Percentiles rank a stretch among this genome's conserved stretches.
Evolutionary conservation across 1,140 invertebrate species (phyloP).

Genomic region (Antheraea mylitta): DNA sequence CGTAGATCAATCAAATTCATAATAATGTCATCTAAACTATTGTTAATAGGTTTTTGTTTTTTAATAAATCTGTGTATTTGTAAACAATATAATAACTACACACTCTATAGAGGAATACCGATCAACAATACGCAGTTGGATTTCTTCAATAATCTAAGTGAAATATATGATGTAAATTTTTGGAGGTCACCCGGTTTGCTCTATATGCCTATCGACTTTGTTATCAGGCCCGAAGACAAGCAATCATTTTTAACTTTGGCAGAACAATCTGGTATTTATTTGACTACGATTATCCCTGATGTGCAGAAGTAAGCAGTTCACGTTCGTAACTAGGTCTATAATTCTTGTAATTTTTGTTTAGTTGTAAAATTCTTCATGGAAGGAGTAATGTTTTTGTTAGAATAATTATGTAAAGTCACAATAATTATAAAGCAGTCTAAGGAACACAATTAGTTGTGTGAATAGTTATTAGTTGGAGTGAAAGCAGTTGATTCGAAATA

Average conservation of each 20-base stretch:
- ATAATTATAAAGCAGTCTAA: too few relatives aligned
- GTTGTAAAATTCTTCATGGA: too few relatives aligned
- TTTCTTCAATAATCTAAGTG: constrained; percentile 48
- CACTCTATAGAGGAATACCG: constrained; percentile 48
- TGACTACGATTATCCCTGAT: constrained; percentile 46
- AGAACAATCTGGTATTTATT: constrained; percentile 33
- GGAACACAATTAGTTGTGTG: too few relatives aligned
- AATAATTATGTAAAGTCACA: too few relatives aligned
- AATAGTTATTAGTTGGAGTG: too few relatives aligned
- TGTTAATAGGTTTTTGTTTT: background rate
- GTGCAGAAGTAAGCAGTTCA: constrained; percentile 43
- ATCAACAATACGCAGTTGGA: constrained; percentile 35
- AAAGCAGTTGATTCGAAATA: too few relatives aligned
- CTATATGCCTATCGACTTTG: constrained; percentile 44
- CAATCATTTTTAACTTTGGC: constrained; percentile 31
- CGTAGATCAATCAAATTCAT: background rate
- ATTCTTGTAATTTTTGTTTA: too few relatives aligned
- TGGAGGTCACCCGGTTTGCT: constrained; percentile 46
- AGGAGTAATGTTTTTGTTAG: too few relatives aligned
- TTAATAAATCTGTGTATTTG: background rate
- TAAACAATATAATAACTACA: constrained; percentile 51
- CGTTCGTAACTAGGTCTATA: background rate
- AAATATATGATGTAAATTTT: constrained; percentile 39
- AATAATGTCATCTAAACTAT: background rate
- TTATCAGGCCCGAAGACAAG: constrained; percentile 42